A percentile compares a stretch with the other conserved stretches of the same genome.
Conservation (phyloP, 2,888 invertebrate genomes). For the Mythimna loreyi region DNA sequence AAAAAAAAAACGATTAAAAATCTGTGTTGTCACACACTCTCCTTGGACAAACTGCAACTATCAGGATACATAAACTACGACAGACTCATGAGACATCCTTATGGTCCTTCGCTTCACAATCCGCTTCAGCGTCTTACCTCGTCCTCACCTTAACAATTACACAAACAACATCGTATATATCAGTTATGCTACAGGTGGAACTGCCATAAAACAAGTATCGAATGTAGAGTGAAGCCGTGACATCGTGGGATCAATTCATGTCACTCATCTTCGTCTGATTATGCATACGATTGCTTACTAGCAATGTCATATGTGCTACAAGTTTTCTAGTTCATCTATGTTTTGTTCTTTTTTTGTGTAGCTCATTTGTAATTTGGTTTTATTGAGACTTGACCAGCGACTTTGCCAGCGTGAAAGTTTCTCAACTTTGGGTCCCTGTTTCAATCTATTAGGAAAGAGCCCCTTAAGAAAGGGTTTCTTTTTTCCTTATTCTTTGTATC, state of each 20-base stretch:
- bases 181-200: slow-evolving; percentile 20
- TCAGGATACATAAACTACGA: too few relatives aligned
- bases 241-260: slow-evolving; percentile 20
- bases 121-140: slow-evolving; percentile 39
- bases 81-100: too few relatives aligned
- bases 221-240: slow-evolving; percentile 51
- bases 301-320: not conserved
- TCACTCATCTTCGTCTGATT: slow-evolving; percentile 29
- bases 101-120: not conserved
- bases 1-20: too few relatives aligned
- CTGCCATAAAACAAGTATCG: slow-evolving; percentile 32
- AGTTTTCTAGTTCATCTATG: not conserved
- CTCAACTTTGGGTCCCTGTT: too few relatives aligned
- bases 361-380: not conserved
- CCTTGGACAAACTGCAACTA: too few relatives aligned
- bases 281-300: not conserved
- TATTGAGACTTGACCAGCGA: too few relatives aligned
- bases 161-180: slow-evolving; percentile 40
- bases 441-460: too few relatives aligned
- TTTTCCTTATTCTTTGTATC: too few relatives aligned
- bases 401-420: too few relatives aligned
- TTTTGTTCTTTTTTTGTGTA: not conserved
- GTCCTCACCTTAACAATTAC: slow-evolving; percentile 36
- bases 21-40: too few relatives aligned
- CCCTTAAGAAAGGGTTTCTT: too few relatives aligned